Base-by-base conservation (phyloP, 2,888 invertebrate genomes). In the Heliconius cydno region DNA sequence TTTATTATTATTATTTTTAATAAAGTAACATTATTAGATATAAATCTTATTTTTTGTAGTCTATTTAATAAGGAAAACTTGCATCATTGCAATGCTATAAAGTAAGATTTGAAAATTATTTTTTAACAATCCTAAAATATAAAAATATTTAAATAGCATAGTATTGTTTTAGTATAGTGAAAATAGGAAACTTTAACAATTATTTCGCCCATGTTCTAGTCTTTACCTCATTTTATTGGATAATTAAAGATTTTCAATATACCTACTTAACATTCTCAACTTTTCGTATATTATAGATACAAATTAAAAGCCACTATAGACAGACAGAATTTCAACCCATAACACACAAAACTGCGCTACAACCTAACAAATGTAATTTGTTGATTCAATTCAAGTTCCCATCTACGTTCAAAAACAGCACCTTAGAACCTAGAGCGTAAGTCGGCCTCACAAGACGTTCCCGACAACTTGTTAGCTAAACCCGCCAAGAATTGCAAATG, bases 401-500 rank as follows among this genome's bases (percentile, higher is more conserved):
- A 41, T 70, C 38, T 22, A 25, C 25, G 25, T n/a, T 41, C 30
- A 65, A 30, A 52, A 13, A 67, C 77, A 79, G 77, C 71, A 73
- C 79, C 75, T 71, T 34, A 74, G 25, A 73, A 41, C 28, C 25
- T 34, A 65, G 25, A 63, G 75, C 28, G 25, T 34, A 60, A 60
- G 75, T 65, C 19, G 30, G 7, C 63, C 63, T 25, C 88, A 85
- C 86, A 88, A 88, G 90, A 92, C 91, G 93, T 94, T 93, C 94
- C 92, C 91, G 84, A 81, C 84, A 88, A 90, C 86, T 92, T 92
- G 92, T 92, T 92, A 90, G 90, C 90, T 89, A 84, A 88, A 88
- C 88, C 89, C 88, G 89, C 88, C 90, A 92, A 92, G 94, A 94
- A 94, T 95, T 94, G 94, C 94, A 94, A 94, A 94, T 95, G 91